Conservation (phyloP, 1,140 invertebrate species). For the Drosophila melanogaster region Release_6_plus_ISO1_MT NT_033779.5:21939501-21940000, state of each 20-base stretch:
- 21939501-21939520: constrained; percentile 72
- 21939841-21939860: constrained; percentile 70
- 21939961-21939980: constrained; percentile 71
- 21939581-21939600: constrained; percentile 5
- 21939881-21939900: constrained; percentile 43
- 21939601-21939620: constrained; percentile 10
- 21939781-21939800: constrained; percentile 23
- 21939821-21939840: constrained; percentile 52
- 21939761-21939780: not conserved
- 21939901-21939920: constrained; percentile 21
- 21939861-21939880: constrained; percentile 62
- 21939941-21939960: constrained; percentile 82
- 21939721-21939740: no score
- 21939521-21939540: constrained; percentile 75
- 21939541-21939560: constrained; percentile 38
- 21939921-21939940: constrained; percentile 21
- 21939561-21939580: constrained; percentile 18
- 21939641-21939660: no score
- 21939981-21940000: constrained; percentile 6
- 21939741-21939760: constrained; percentile 1
- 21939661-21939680: no score
- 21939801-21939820: constrained; percentile 69
- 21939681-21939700: no score
- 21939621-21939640: no score
- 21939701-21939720: no score